Evolutionary conservation across 2,113 vertebrate genomes (phyloP).

Genomic region (Sprattus sprattus): DNA sequence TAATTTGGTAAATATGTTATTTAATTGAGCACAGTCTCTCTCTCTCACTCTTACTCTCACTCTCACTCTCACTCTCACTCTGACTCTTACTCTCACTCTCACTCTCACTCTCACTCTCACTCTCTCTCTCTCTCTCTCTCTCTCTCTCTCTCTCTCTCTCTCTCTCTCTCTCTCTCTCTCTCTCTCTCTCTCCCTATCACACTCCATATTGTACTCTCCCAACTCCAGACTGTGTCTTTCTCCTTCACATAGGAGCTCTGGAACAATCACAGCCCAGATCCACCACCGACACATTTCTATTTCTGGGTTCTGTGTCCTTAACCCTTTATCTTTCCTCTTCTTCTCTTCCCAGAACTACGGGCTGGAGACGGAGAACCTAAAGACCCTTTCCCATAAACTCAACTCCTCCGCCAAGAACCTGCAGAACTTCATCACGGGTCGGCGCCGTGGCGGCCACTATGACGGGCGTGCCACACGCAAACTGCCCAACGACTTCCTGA

Average conservation of each 20-base stretch:
- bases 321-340: neutral
- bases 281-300: too few relatives aligned
- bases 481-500: slow-evolving; percentile 93
- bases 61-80: too few relatives aligned
- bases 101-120: neutral
- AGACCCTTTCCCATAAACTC: slow-evolving; percentile 90
- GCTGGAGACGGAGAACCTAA: slow-evolving; percentile 95
- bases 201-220: neutral
- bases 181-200: neutral
- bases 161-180: neutral
- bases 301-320: neutral
- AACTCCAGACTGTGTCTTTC: too few relatives aligned
- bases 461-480: slow-evolving; percentile 85
- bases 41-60: too few relatives aligned
- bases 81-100: too few relatives aligned
- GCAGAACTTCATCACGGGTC: slow-evolving; percentile 89
- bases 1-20: too few relatives aligned
- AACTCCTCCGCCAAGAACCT: slow-evolving; percentile 89
- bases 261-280: too few relatives aligned
- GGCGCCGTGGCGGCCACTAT: slow-evolving; percentile 82
- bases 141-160: neutral
- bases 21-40: too few relatives aligned
- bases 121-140: too few relatives aligned
- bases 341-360: slow-evolving; percentile 85
- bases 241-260: too few relatives aligned